Base-by-base conservation (phyloP, 2,888 invertebrate genomes). In the Chymomyza amoena region DNA sequence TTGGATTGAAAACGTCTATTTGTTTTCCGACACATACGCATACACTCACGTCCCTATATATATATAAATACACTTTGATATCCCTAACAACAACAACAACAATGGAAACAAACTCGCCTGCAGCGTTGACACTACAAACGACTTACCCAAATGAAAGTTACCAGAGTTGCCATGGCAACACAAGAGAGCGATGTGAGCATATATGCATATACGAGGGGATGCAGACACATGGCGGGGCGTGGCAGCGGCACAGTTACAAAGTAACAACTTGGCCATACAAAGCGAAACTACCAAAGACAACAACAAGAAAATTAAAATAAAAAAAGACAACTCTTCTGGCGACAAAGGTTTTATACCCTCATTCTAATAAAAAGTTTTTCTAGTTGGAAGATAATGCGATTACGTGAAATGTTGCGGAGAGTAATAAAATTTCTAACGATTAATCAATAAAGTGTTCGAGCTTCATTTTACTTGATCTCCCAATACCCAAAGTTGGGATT, bases 101-200 rank as follows among this genome's bases (percentile, higher is more conserved):
- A 54, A 18, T 57, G 74, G 78, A 79, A 76, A 81, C 76, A 69
- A 71, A 76, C 74, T 63, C 66, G 81, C 63, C 79, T 66, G 18
- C 72, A 76, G 81, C 79, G 70, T 70, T 81, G 62, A 73, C 67
- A 79, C 76, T 76, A 66, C 61, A 78, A 76, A 73, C 79, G 77
- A 79, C 79, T 81, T 79, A 80, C 79, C 81, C 79, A 77, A 80
- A 81, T 77, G 79, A 80, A 81, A 75, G 72, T 73, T 70, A 39
- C 61, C 32, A 50, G 73, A 50, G 73, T 71, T 70, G 45, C 61
- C 32, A 50, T 25, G 52, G 15, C 25, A 32, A 68, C n/a, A 4
- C 16, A 25, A 13, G 0, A 13, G 0, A 60, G n/a, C n/a, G 28
- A 15, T 28, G 54, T 59, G 13, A 39, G 28, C 36, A n/a, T 15